These are phyloP conservation scores for Poeciliopsis turneri DNA, from an alignment of 2,797 vertebrate genomes.

Conservation along the genomic window DNA sequence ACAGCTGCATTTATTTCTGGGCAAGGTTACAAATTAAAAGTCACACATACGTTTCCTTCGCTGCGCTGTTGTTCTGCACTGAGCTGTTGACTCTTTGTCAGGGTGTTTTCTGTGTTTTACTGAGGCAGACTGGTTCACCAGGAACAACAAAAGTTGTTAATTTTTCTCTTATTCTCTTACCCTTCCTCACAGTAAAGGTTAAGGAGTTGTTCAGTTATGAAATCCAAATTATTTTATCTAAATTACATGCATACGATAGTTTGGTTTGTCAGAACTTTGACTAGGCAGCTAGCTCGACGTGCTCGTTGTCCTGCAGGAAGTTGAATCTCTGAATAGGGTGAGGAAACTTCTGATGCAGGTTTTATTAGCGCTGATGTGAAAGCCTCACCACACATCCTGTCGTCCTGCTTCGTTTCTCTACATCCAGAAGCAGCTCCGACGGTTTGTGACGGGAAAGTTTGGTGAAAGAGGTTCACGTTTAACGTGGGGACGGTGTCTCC, in stretches of 20 bases:
- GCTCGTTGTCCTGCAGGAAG: not conserved
- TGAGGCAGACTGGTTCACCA: slow-evolving; percentile 20
- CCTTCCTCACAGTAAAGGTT: slow-evolving; percentile 16
- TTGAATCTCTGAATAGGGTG: not conserved
- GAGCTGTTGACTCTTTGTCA: slow-evolving; percentile 17
- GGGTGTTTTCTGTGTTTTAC: slow-evolving; percentile 42
- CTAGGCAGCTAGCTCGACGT: not conserved
- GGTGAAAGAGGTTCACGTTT: not conserved
- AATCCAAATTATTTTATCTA: not conserved
- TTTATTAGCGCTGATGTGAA: not conserved
- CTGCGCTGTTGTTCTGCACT: slow-evolving; percentile 3
- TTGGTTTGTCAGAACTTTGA: not conserved
- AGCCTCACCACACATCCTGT: not conserved
- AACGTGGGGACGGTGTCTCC: not conserved
- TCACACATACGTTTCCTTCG: slow-evolving; percentile 7
- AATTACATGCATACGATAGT: not conserved
- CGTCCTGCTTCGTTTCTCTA: not conserved
- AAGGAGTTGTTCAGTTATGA: not conserved
- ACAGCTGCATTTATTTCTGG: slow-evolving; percentile 29
- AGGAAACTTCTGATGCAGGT: not conserved
- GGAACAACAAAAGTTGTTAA: not conserved
- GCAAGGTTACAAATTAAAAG: slow-evolving; percentile 12
- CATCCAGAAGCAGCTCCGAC: not conserved
- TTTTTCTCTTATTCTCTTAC: slow-evolving; percentile 1
- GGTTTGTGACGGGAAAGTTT: not conserved